Conservation (phyloP, 2,797 vertebrate species). For the Lerista edwardsae region DNA sequence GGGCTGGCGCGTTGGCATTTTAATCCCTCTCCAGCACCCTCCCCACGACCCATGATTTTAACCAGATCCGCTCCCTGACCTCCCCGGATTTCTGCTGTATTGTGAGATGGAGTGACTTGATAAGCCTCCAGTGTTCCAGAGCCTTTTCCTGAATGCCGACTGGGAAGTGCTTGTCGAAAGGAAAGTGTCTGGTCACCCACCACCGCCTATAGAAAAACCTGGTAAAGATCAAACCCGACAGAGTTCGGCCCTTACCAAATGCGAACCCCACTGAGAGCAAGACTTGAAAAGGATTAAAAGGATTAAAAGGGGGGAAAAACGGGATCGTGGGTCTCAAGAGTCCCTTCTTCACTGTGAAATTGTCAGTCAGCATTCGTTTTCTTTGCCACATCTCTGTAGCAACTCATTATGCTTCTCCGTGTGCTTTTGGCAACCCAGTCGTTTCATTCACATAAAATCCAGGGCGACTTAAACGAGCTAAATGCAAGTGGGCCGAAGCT, state of each 20-base stretch:
- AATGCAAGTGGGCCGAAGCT: neutral
- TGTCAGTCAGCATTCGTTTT: neutral
- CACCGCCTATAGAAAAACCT: neutral
- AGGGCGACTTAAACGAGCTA: neutral
- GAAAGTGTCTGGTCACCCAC: conserved; percentile 18
- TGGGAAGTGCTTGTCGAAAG: conserved; percentile 36
- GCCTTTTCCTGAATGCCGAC: accelerated
- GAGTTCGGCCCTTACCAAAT: neutral
- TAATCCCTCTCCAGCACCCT: neutral
- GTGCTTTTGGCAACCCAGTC: neutral
- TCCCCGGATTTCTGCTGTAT: neutral
- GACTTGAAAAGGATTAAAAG: neutral
- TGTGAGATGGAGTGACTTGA: neutral
- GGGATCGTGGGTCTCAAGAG: neutral
- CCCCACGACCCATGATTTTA: neutral
- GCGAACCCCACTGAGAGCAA: neutral
- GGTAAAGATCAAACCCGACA: neutral
- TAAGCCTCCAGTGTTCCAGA: neutral
- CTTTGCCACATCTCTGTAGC: accelerated
- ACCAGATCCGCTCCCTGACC: neutral
- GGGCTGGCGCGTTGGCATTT: neutral
- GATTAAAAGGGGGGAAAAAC: too few species aligned
- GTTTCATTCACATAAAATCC: neutral
- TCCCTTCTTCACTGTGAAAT: neutral
- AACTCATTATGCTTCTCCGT: neutral